A percentile compares a stretch with the other conserved stretches of the same genome.
Evolutionary conservation across 2,888 invertebrate species (phyloP).

Genomic region (Papilio elwesi): DNA sequence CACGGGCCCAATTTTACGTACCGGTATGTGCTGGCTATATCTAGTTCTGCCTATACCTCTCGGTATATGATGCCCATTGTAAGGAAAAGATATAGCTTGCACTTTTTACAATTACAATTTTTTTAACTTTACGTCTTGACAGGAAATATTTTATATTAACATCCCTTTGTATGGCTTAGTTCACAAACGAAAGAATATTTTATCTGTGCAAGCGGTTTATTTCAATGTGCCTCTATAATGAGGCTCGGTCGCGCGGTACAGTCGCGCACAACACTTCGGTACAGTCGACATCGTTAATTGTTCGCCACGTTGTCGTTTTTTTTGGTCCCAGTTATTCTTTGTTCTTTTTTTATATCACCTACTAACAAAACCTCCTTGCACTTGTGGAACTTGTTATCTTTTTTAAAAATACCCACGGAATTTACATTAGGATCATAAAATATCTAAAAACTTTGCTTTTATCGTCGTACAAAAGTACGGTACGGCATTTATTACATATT

Average conservation of each 20-base stretch:
- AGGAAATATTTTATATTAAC: too few relatives aligned
- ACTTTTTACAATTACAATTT: too few relatives aligned
- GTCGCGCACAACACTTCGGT: constrained; percentile 23
- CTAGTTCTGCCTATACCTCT: too few relatives aligned
- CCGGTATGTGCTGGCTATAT: too few relatives aligned
- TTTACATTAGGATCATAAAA: too few relatives aligned
- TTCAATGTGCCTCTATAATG: constrained; percentile 33
- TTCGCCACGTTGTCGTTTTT: constrained; percentile 31
- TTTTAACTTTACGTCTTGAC: background rate
- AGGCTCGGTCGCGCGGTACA: constrained; percentile 26
- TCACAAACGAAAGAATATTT: constrained; percentile 30
- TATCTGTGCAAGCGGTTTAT: constrained; percentile 26
- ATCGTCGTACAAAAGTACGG: too few relatives aligned
- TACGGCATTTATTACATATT: too few relatives aligned
- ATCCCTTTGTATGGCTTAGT: background rate
- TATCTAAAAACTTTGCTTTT: too few relatives aligned
- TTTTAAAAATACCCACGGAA: background rate
- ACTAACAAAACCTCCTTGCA: constrained; percentile 20
- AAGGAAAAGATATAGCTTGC: too few relatives aligned
- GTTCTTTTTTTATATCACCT: constrained; percentile 34
- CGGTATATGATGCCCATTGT: too few relatives aligned
- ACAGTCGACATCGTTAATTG: constrained; percentile 38
- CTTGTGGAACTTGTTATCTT: constrained; percentile 13
- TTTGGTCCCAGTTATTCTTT: constrained; percentile 20
- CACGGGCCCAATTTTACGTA: too few relatives aligned